Evolutionary conservation across 1,140 invertebrate species (phyloP).

Genomic region (Aporrectodea caliginosa): DNA sequence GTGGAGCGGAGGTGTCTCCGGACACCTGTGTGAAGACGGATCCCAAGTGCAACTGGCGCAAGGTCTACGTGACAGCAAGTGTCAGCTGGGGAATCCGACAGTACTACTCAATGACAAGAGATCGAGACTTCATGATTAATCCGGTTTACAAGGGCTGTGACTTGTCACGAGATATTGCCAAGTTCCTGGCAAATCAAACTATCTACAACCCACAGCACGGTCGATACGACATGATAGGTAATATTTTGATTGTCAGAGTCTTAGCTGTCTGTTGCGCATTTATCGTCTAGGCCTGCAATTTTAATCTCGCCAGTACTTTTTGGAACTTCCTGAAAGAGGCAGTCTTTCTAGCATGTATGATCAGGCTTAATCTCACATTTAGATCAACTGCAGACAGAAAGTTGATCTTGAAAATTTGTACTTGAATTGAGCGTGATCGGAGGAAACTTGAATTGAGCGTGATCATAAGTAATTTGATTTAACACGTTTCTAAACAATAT

Average conservation of each 20-base stretch:
- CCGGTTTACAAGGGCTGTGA: conserved; percentile 30
- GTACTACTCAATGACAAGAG: conserved; percentile 31
- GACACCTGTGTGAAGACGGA: conserved; percentile 11
- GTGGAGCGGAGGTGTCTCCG: conserved; percentile 22
- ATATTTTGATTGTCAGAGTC: background rate
- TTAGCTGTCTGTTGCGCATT: too few relatives aligned
- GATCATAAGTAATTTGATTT: too few relatives aligned
- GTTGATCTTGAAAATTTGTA: background rate
- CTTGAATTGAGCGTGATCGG: too few relatives aligned
- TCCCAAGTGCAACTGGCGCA: conserved; percentile 17
- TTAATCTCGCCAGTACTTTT: too few relatives aligned
- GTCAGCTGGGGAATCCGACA: conserved; percentile 28
- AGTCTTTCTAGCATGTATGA: background rate
- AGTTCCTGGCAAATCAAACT: conserved; percentile 18
- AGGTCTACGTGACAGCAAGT: conserved; percentile 23
- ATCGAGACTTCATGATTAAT: conserved; percentile 31
- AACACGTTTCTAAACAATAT: too few relatives aligned
- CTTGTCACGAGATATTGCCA: conserved; percentile 28
- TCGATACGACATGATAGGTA: background rate
- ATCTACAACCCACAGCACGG: background rate
- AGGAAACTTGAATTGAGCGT: too few relatives aligned
- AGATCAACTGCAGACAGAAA: background rate
- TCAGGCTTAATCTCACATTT: background rate
- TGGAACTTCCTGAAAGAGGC: too few relatives aligned
- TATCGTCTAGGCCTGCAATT: too few relatives aligned